Evolutionary conservation across 2,797 vertebrate species (phyloP).

Genomic region (Tragelaphus oryx): DNA sequence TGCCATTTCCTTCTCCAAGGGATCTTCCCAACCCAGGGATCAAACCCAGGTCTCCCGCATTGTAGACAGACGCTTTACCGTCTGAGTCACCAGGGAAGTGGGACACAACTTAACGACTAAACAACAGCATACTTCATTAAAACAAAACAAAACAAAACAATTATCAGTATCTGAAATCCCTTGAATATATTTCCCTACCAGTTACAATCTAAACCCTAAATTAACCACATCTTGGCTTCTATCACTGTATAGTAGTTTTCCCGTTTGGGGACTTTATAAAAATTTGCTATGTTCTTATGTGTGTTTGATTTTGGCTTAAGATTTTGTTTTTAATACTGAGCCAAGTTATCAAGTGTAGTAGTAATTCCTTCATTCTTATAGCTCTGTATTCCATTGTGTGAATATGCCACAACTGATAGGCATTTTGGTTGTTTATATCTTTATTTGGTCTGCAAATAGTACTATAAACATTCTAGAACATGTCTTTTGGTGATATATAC

Average conservation of each 20-base stretch:
- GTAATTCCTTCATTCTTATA: constrained; percentile 27
- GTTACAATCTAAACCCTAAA: not conserved
- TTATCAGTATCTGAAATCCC: not conserved
- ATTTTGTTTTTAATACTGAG: constrained; percentile 1
- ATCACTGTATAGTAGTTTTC: not conserved
- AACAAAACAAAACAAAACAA: not conserved
- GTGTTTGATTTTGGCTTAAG: not conserved
- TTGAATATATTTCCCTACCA: not conserved
- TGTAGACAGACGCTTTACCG: too few relatives aligned
- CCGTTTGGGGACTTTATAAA: not conserved
- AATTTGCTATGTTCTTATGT: not conserved
- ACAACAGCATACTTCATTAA: not conserved
- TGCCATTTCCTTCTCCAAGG: too few relatives aligned
- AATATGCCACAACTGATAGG: not conserved
- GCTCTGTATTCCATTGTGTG: not conserved
- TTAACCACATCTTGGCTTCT: not conserved
- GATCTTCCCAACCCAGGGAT: too few relatives aligned
- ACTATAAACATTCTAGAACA: not conserved
- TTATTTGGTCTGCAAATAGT: not conserved
- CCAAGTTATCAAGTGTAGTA: not conserved
- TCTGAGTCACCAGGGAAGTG: not conserved
- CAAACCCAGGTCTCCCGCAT: too few relatives aligned
- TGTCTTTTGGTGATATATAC: not conserved
- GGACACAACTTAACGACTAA: not conserved
- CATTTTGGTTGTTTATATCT: constrained; percentile 5